phyloP scores from a whole-genome alignment of 1,140 invertebrate genomes.

The Coptotermes formosanus region DNA sequence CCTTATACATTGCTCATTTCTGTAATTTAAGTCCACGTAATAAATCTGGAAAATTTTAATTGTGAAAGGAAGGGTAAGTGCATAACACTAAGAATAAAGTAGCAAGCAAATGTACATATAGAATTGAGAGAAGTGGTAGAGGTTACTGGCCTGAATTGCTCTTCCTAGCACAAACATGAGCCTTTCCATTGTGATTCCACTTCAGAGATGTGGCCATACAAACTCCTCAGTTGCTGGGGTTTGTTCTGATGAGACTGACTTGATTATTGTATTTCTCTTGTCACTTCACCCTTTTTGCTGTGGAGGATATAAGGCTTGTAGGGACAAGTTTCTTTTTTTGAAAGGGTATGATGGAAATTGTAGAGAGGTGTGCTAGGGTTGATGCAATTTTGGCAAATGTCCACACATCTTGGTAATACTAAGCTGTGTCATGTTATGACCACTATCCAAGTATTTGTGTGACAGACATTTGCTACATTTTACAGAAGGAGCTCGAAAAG shows the following conservation, averaged over 20 bases:
- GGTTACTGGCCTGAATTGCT: not conserved
- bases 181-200: constrained; percentile 5
- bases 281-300: not conserved
- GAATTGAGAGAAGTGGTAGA: constrained; percentile 15
- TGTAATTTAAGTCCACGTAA: not conserved
- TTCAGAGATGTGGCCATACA: not conserved
- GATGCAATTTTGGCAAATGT: constrained; percentile 2
- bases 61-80: not conserved
- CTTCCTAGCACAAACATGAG: not conserved
- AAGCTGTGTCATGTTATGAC: not conserved
- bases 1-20: not conserved
- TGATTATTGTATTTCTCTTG: not conserved
- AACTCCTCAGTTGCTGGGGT: not conserved
- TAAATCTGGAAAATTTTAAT: constrained; percentile 6
- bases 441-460: not conserved
- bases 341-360: not conserved
- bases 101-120: not conserved
- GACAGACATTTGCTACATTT: not conserved
- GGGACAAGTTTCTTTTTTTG: not conserved
- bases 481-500: constrained; percentile 10
- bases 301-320: constrained; percentile 4
- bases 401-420: not conserved
- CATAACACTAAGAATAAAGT: not conserved
- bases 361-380: not conserved
- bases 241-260: constrained; percentile 7